Conservation (phyloP, 2,888 invertebrate species). For the Sphaerophoria taeniata region DNA sequence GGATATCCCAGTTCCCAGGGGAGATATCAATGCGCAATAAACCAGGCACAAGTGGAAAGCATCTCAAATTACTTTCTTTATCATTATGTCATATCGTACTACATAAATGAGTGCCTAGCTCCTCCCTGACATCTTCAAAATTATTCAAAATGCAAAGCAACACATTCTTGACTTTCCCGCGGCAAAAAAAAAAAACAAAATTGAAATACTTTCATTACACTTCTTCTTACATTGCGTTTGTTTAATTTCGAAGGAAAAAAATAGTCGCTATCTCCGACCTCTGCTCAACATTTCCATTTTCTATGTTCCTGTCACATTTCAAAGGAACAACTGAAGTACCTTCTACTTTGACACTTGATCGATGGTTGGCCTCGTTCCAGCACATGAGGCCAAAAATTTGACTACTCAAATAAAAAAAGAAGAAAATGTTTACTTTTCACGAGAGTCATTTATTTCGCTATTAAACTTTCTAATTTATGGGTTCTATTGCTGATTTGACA, state of each 20-base stretch:
- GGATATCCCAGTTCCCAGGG: constrained; percentile 63
- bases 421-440: constrained; percentile 57
- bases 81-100: constrained; percentile 65
- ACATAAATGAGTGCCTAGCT: constrained; percentile 34
- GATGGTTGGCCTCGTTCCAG: constrained; percentile 61
- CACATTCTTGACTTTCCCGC: constrained; percentile 55
- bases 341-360: constrained; percentile 70
- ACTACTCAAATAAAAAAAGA: not conserved
- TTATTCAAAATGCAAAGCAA: constrained; percentile 71
- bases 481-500: constrained; percentile 64
- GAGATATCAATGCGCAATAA: constrained; percentile 68
- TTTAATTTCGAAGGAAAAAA: constrained; percentile 49
- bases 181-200: constrained; percentile 51
- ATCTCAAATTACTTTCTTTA: constrained; percentile 75
- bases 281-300: constrained; percentile 15
- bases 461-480: constrained; percentile 72
- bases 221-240: constrained; percentile 42
- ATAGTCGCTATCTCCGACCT: constrained; percentile 10
- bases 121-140: constrained; percentile 47
- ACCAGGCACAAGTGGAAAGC: constrained; percentile 69
- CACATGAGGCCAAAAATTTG: constrained; percentile 58
- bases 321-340: constrained; percentile 46
- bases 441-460: constrained; percentile 58
- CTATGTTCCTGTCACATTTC: constrained; percentile 14
- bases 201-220: constrained; percentile 61